These are phyloP conservation scores for Daubentonia madagascariensis DNA, from an alignment of 2,113 vertebrate species.

Conservation along the genomic window DNA sequence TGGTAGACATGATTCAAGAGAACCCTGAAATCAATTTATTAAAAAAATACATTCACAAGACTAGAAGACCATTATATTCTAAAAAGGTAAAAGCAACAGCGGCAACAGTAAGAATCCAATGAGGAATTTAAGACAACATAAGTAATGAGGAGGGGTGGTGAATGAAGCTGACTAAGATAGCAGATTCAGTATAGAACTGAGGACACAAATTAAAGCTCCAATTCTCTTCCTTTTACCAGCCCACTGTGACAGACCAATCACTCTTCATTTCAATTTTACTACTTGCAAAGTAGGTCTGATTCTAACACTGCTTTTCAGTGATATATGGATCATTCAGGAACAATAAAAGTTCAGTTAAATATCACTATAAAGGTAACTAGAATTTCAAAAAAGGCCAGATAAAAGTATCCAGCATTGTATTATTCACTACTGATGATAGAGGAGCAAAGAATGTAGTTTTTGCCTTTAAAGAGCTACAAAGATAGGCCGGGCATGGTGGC, in stretches of 20 bases:
- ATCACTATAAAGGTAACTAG: background rate
- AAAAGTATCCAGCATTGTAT: constrained; percentile 15
- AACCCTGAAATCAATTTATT: background rate
- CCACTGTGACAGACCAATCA: background rate
- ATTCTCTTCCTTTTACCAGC: background rate
- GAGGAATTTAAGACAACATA: background rate
- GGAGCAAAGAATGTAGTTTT: background rate
- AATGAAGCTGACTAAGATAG: background rate
- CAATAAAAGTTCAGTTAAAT: background rate
- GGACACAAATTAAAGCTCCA: background rate
- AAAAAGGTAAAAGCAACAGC: background rate
- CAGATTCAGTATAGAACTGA: background rate
- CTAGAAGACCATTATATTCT: background rate
- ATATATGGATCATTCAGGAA: constrained; percentile 1
- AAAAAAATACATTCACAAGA: background rate
- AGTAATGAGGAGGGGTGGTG: background rate
- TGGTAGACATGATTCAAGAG: background rate
- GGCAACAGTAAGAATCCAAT: constrained; percentile 22
- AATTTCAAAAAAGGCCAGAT: constrained; percentile 8
- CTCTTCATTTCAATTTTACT: background rate
- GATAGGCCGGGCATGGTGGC: no score
- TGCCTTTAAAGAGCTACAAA: background rate
- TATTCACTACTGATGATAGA: background rate
- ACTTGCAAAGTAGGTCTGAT: constrained; percentile 15
- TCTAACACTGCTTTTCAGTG: background rate